A percentile compares a stretch with the other conserved stretches of the same genome.
phyloP scores from a whole-genome alignment of 2,797 vertebrate species.

The Cygnus olor region DNA sequence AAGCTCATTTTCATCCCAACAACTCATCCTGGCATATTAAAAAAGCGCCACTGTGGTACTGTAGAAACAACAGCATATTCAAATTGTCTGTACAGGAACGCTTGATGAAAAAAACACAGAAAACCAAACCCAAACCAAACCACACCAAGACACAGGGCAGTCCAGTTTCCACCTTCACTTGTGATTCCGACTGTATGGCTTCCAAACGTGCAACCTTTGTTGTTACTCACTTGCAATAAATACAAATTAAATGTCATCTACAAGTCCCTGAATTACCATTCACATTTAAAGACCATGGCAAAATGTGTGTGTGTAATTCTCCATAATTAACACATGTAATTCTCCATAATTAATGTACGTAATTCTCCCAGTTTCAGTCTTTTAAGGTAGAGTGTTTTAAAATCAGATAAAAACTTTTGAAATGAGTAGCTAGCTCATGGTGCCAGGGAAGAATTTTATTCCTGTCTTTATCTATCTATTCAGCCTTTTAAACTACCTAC shows the following conservation, averaged over 20 bases:
- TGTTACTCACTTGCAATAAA: not conserved
- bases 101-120: too few relatives aligned
- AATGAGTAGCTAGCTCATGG: accelerated
- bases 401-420: not conserved
- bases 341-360: not conserved
- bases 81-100: not conserved
- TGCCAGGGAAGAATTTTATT: not conserved
- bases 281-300: not conserved
- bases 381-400: not conserved
- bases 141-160: not conserved
- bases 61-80: not conserved
- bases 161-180: not conserved
- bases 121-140: too few relatives aligned
- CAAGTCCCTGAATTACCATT: not conserved
- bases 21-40: not conserved
- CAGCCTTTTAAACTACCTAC: not conserved
- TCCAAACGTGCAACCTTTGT: not conserved
- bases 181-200: not conserved
- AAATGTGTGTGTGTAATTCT: not conserved
- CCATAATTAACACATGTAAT: not conserved
- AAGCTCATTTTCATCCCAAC: too few relatives aligned
- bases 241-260: not conserved
- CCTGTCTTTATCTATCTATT: not conserved
- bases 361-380: not conserved
- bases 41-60: not conserved